Evolutionary conservation across 2,888 invertebrate species (phyloP).

Genomic region (Carpatolechia fugitivella): DNA sequence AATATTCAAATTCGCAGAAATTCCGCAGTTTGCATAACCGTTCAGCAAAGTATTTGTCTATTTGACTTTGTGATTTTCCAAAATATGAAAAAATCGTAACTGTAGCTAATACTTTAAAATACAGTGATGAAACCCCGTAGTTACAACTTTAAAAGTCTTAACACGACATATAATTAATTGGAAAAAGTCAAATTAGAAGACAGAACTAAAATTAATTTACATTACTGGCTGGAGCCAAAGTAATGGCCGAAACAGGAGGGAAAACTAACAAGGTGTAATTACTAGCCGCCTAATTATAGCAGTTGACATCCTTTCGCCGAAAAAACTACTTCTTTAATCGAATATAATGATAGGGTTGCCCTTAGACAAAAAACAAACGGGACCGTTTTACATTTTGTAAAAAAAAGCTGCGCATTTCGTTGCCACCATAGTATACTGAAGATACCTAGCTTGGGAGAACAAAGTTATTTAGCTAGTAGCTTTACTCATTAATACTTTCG

Average conservation of each 20-base stretch:
- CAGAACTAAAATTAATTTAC: slow-evolving; percentile 52
- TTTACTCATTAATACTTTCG: too few species aligned
- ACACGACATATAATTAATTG: slow-evolving; percentile 38
- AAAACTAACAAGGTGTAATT: slow-evolving; percentile 66
- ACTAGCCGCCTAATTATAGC: slow-evolving; percentile 57
- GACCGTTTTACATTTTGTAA: background rate
- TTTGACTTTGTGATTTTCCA: slow-evolving; percentile 5
- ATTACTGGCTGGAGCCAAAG: slow-evolving; percentile 41
- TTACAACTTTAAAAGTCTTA: slow-evolving; percentile 15
- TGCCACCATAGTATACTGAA: background rate
- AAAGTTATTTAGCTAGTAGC: too few species aligned
- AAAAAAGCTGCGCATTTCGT: background rate
- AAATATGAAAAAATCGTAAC: slow-evolving; percentile 2
- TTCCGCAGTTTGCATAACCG: slow-evolving; percentile 53
- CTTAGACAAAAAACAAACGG: slow-evolving; percentile 9
- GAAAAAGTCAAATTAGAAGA: slow-evolving; percentile 47
- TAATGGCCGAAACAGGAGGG: slow-evolving; percentile 44
- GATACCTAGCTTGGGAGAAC: too few species aligned
- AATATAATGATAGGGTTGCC: slow-evolving; percentile 63
- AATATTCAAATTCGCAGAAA: slow-evolving; percentile 66
- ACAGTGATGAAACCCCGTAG: background rate
- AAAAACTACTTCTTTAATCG: slow-evolving; percentile 51
- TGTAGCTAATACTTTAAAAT: background rate
- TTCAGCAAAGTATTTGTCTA: slow-evolving; percentile 37
- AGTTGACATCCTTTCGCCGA: slow-evolving; percentile 61